Evolutionary conservation across 2,888 invertebrate species (phyloP), one percentile per base, ranked within the genome.

Genomic region (Alitta virens): DNA sequence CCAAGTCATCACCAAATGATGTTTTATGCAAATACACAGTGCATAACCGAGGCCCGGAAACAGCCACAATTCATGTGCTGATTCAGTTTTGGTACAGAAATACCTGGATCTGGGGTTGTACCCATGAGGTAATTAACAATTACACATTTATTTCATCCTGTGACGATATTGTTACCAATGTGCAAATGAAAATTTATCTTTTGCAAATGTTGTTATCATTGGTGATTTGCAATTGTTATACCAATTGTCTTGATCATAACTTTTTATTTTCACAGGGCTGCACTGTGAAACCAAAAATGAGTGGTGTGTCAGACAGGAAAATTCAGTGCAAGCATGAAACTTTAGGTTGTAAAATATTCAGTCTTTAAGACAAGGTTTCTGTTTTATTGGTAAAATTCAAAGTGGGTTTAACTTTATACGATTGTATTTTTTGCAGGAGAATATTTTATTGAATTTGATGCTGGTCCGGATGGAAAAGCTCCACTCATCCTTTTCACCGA

Each of bases 401-500:
- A 7, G 33, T 33, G 33, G 7, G 7, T 33, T 33, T 33, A 12
- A 33, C 33, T 33, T 33, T 33, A n/a, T n/a, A n/a, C n/a, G n/a
- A n/a, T n/a, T n/a, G n/a, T n/a, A n/a, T n/a, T n/a, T n/a, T n/a
- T 55, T 33, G 18, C 55, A 55, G 27, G 23, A 7, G 25, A 52
- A 14, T 52, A 52, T 23, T 55, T 3, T 9, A 71, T 66, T 64
- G 68, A 63, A 21, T 62, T 66, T 1, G 67, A 55, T 14, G 43
- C 53, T 38, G 62, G 42, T 16, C 52, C 62, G 9, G 57, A 46
- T 27, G 66, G 62, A 9, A 9, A 14, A 27, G 2, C n/a, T 7
- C 62, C 66, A 0, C 63, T 75, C 2, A 50, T 81, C 23, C 63
- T 81, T 18, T 81, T 79, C 65, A 81, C 81, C 1, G 78, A 81